Conservation (phyloP, 2,888 invertebrate genomes). For the Synanthedon andrenaeformis region DNA sequence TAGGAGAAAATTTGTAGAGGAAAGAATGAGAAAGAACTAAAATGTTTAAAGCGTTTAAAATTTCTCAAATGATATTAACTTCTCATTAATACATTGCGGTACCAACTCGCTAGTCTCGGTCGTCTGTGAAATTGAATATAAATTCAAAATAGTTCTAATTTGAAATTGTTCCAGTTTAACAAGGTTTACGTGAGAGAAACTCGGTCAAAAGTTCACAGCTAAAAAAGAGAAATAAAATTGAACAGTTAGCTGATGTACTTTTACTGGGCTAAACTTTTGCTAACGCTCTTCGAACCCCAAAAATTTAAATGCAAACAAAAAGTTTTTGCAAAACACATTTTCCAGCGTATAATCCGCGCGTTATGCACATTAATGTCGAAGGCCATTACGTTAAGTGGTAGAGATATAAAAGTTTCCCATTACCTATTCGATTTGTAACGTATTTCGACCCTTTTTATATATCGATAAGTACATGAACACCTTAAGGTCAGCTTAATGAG, state of each 20-base stretch:
- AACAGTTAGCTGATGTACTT: conserved; percentile 14
- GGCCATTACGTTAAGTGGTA: too few relatives aligned
- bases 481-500: conserved; percentile 43
- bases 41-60: background rate
- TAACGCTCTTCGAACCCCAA: conserved; percentile 3
- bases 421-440: background rate
- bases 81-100: background rate
- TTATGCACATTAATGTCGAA: too few relatives aligned
- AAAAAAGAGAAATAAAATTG: conserved; percentile 32
- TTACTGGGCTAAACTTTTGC: conserved; percentile 16
- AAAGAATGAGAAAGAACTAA: too few relatives aligned
- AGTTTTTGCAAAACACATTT: background rate
- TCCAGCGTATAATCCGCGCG: too few relatives aligned
- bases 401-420: too few relatives aligned
- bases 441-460: conserved; percentile 7
- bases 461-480: conserved; percentile 29
- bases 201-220: conserved; percentile 16
- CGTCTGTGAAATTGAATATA: background rate
- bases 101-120: background rate
- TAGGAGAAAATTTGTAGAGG: too few relatives aligned
- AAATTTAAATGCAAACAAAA: background rate
- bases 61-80: background rate
- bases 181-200: conserved; percentile 16
- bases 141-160: conserved; percentile 26
- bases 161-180: conserved; percentile 20